Evolutionary conservation across 1,140 invertebrate genomes (phyloP).

Genomic region (Nasonia longicornis): DNA sequence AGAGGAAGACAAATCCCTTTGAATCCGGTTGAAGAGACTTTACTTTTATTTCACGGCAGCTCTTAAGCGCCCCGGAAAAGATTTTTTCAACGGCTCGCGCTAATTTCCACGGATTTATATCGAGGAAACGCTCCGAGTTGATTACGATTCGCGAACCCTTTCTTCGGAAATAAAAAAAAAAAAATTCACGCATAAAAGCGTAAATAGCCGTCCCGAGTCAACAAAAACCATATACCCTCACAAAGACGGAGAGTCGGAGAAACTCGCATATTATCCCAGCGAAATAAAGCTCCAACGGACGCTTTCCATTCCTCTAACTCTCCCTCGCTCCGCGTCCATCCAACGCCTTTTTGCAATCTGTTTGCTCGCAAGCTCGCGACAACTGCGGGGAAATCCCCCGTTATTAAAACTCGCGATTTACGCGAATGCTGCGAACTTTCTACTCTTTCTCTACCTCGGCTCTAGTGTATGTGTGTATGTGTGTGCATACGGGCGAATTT

Average conservation of each 20-base stretch:
- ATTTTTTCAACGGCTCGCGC: too few species aligned
- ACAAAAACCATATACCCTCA: neutral
- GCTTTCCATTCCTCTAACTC: neutral
- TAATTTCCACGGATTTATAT: neutral
- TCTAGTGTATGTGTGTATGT: neutral
- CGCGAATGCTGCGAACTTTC: neutral
- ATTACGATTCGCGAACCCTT: too few species aligned
- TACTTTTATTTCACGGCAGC: neutral
- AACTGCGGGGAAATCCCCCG: constrained; percentile 20
- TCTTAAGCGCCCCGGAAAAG: neutral
- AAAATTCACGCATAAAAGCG: too few species aligned
- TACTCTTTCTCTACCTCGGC: neutral
- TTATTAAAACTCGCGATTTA: constrained; percentile 38
- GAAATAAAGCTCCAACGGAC: neutral
- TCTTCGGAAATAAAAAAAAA: too few species aligned
- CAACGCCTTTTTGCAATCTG: constrained; percentile 27
- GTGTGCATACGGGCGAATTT: neutral
- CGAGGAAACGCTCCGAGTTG: too few species aligned
- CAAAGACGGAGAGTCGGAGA: neutral
- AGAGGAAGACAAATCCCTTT: neutral
- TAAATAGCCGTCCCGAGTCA: neutral
- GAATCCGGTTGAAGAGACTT: neutral
- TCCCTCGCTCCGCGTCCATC: neutral
- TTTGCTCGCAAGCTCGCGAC: constrained; percentile 10
- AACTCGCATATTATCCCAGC: neutral